Conservation (phyloP, 2,888 invertebrate genomes). For the Lepidochitona cinerea region DNA sequence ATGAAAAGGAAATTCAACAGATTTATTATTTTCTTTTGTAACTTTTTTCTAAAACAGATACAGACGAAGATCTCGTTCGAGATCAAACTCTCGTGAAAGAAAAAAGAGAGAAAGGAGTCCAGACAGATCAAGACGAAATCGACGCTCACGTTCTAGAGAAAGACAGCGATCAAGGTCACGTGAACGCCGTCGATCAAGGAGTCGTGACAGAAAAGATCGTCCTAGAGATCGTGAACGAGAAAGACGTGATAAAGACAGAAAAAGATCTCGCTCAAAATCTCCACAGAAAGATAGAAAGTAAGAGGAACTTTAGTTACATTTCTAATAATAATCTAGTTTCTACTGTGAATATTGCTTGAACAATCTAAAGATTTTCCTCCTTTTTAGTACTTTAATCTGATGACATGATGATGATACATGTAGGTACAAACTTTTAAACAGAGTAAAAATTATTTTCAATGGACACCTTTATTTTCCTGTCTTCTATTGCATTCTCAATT, state of each 20-base stretch:
- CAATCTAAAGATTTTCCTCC: too few relatives aligned
- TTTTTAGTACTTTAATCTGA: too few relatives aligned
- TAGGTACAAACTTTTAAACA: too few relatives aligned
- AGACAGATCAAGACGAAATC: slow-evolving; percentile 23
- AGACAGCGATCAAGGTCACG: slow-evolving; percentile 40
- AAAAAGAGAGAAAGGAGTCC: slow-evolving; percentile 21
- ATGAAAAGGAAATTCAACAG: too few relatives aligned
- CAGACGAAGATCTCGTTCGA: slow-evolving; percentile 29
- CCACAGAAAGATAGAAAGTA: slow-evolving; percentile 38
- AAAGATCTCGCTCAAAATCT: slow-evolving; percentile 11
- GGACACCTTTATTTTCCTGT: too few relatives aligned
- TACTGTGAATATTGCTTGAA: not conserved
- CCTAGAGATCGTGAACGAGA: slow-evolving; percentile 29
- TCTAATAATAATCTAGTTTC: not conserved
- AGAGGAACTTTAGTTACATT: slow-evolving; percentile 19
- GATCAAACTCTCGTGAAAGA: slow-evolving; percentile 46
- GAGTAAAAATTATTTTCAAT: too few relatives aligned
- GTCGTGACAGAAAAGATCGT: slow-evolving; percentile 44
- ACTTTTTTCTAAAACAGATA: too few relatives aligned
- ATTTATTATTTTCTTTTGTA: too few relatives aligned
- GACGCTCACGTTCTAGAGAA: slow-evolving; percentile 30
- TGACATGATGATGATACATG: too few relatives aligned
- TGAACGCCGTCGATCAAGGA: slow-evolving; percentile 43
- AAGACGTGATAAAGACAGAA: slow-evolving; percentile 38
- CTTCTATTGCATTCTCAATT: too few relatives aligned